Base-by-base conservation (phyloP, 2,113 vertebrate genomes). In the Syngnathoides biaculeatus region DNA sequence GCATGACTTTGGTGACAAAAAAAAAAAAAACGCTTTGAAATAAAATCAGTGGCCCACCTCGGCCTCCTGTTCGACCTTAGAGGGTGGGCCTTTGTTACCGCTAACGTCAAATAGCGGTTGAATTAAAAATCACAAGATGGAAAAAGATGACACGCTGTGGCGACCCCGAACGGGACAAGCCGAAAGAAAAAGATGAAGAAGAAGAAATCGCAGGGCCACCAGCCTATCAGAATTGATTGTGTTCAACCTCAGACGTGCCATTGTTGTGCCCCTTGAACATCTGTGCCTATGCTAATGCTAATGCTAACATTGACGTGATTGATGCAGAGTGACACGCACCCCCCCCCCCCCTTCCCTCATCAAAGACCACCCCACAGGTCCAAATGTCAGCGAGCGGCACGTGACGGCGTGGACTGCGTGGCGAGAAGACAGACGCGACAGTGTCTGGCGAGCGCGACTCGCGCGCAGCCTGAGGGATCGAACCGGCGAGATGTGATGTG, bases 331-430 rank as follows among this genome's bases (percentile, higher is more conserved):
- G 78, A 83, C 66, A 71, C 64, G 38, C 27, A 20, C n/a, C 35
- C 56, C 52, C 52, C 20, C 48, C 5, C 53, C 50, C 48, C 55
- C n/a, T n/a, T n/a, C n/a, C n/a, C 69, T 62, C 42, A 17, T 60
- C 43, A 69, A 79, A 67, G 72, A 78, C 55, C 65, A 71, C 56
- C 66, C 68, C 48, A 77, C 47, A 74, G 77, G 72, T 67, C 64
- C 65, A 83, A 84, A 87, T 80, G 80, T 89, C 75, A 62, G 12
- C 40, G 7, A 74, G 67, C 67, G 40, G 66, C 56, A 77, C 74
- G 58, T n/a, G 52, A 24, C 52, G 65, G 74, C 59, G 71, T 73
- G 65, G 70, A 73, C 58, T 64, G 70, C 64, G 62, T 22, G 11
- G 38, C 4, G 38, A 24, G 27, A 48, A 48, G 13, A 55, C 53